Evolutionary conservation across 2,113 vertebrate species (phyloP), one percentile per base, ranked within the genome.

Genomic region (Bos indicus): DNA sequence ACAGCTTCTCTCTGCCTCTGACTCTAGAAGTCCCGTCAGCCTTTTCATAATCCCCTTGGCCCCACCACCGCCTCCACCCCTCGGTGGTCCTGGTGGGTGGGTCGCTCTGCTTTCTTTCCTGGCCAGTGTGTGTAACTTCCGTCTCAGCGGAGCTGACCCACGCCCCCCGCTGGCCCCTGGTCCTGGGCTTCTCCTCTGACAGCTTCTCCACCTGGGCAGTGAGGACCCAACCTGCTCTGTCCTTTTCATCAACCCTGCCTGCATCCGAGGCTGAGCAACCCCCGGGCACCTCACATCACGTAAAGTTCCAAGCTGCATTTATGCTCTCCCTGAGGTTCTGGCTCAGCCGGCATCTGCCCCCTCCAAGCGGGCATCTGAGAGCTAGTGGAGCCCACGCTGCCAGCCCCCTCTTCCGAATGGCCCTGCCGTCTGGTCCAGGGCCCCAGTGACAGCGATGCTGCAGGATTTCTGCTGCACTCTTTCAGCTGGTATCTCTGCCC

Each of bases 131-230:
- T 3, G 0, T 19, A 3, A 2, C 43, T 62, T 82, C 90, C 2
- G 3, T 11, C 60, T 46, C 33, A 62, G 77, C 1, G 28, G 17
- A 36, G 26, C 11, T 7, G 16, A 6, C 21, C 23, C 0, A 4
- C 0, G 19, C n/a, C 43, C 6, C 6, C 12, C 28, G 1, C 33
- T 40, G 33, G 17, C 46, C 4, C 1, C 2, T 4, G 43, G 7
- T 60, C 23, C 23, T 5, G 21, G 30, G 43, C 48, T 60, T 57
- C 36, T 16, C 14, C 54, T 25, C 40, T 25, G 7, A 3, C 12
- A 1, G 40, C 28, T 33, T n/a, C 15, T 46, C 30, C 9, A 3
- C 21, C 15, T 19, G 74, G 56, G 25, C 43, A 12, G 30, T 28
- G 40, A 57, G 57, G 30, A n/a, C 25, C 54, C 33, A 56, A 33